Base-by-base conservation (phyloP, 1,140 invertebrate species). In the Drosophila ficusphila region DNA sequence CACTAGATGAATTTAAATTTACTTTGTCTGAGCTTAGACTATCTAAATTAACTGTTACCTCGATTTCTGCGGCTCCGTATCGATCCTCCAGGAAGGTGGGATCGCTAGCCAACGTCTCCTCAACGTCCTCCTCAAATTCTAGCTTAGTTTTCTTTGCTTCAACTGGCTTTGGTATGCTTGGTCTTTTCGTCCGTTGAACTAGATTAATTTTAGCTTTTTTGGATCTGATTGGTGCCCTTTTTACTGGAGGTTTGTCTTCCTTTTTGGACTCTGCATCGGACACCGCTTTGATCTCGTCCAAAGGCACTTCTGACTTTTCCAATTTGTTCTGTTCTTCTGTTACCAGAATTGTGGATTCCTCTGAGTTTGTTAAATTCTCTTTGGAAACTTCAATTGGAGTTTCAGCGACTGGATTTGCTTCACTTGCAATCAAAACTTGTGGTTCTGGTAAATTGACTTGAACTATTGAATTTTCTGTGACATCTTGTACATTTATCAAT, bases 171-270 rank as follows among this genome's bases (percentile, higher is more conserved):
- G n/a, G 36, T 2, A 14, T 12, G 29, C 33, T 58, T 1, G 27
- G 3, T 25, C 46, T 67, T 19, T 88, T 90, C 9, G 44, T 75
- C 4, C 89, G 79, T 33, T 89, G 77, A 2, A 90, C 89, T 18
- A 90, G 65, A 71, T 90, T 90, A 2, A 90, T 71, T 72, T 90
- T 89, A 1, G 69, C 74, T 29, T 67, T 90, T 27, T 79, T 90
- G 12, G 65, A 68, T 21, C 75, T 76, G 9, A 58, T 25, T 1
- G 81, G 41, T 9, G 27, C 0, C 2, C 31, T 34, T n/a, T 34
- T 64, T 0, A 18, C 34, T 0, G 14, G 31, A 4, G 54, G 49
- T n/a, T 39, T 76, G 4, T 42, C 52, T 6, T 77, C 54, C 3
- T 44, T 49, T 2, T 7, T 11, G 3, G 25, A 14, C 12, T 52